phyloP scores from a whole-genome alignment of 1,140 invertebrate genomes.

The Drosophila yakuba region DNA sequence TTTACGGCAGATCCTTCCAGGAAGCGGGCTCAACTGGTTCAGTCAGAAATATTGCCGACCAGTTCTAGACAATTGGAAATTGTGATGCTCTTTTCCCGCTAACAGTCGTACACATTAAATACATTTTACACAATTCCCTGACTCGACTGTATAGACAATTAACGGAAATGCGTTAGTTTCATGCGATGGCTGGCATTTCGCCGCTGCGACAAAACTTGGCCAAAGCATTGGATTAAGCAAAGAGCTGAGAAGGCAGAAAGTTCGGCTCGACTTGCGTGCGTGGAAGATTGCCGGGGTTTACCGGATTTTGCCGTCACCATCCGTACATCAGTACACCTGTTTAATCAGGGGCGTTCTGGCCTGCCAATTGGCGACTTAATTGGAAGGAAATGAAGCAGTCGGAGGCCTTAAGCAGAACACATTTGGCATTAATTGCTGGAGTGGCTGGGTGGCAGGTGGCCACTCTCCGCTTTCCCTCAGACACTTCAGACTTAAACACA shows the following conservation, averaged over 20 bases:
- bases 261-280: conserved; percentile 24
- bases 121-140: too few species aligned
- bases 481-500: conserved; percentile 19
- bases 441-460: neutral
- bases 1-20: conserved; percentile 5
- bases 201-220: conserved; percentile 17
- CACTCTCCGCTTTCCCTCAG: neutral
- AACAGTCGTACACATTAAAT: neutral
- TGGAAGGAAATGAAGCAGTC: conserved; percentile 27
- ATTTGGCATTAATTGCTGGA: conserved; percentile 60
- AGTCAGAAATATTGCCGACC: conserved; percentile 6
- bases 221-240: conserved; percentile 62
- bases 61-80: conserved; percentile 2
- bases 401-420: conserved; percentile 47
- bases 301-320: neutral
- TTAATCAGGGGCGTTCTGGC: conserved; percentile 45
- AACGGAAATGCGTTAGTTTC: too few species aligned
- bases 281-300: conserved; percentile 21
- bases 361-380: conserved; percentile 68
- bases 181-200: neutral
- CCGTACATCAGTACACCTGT: conserved; percentile 6
- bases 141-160: too few species aligned
- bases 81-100: neutral
- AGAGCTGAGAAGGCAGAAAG: conserved; percentile 35
- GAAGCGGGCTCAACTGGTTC: neutral